These are phyloP conservation scores for Acronicta psi DNA, from an alignment of 2,888 invertebrate species.

Conservation along the genomic window DNA sequence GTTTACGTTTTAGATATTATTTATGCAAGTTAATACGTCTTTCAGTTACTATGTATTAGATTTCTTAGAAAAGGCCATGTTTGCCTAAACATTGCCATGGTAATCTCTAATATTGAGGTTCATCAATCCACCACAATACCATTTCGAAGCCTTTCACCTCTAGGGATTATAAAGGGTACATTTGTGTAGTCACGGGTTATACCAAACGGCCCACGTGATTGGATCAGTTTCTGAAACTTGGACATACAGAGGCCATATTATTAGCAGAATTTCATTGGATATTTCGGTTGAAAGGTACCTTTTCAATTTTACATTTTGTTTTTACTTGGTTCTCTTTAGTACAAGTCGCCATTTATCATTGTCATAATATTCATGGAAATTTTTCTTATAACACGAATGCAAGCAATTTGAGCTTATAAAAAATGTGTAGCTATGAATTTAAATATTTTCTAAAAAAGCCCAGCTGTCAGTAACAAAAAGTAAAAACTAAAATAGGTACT, in stretches of 20 bases:
- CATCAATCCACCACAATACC: constrained; percentile 39
- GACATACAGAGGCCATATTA: constrained; percentile 15
- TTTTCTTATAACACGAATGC: constrained; percentile 54
- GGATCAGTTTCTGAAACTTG: constrained; percentile 47
- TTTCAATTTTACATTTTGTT: neutral
- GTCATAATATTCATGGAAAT: constrained; percentile 61
- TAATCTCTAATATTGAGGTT: constrained; percentile 49
- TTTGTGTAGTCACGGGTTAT: constrained; percentile 38
- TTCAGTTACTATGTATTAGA: constrained; percentile 18
- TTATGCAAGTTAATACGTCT: neutral
- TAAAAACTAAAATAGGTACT: neutral
- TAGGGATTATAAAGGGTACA: constrained; percentile 46
- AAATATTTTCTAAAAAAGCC: constrained; percentile 15
- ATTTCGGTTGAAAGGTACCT: constrained; percentile 10
- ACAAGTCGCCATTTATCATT: constrained; percentile 67
- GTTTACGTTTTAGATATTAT: neutral
- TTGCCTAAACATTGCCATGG: constrained; percentile 48
- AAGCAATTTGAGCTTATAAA: constrained; percentile 51
- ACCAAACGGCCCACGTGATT: constrained; percentile 50
- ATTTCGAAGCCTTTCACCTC: constrained; percentile 52
- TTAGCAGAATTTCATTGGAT: constrained; percentile 11
- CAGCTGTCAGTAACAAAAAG: constrained; percentile 30
- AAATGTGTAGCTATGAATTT: constrained; percentile 24
- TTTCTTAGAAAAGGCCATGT: constrained; percentile 27
- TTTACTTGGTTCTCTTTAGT: constrained; percentile 44